Evolutionary conservation across 2,888 invertebrate species (phyloP), one percentile per base, ranked within the genome.

Genomic region (Conus canariensis): DNA sequence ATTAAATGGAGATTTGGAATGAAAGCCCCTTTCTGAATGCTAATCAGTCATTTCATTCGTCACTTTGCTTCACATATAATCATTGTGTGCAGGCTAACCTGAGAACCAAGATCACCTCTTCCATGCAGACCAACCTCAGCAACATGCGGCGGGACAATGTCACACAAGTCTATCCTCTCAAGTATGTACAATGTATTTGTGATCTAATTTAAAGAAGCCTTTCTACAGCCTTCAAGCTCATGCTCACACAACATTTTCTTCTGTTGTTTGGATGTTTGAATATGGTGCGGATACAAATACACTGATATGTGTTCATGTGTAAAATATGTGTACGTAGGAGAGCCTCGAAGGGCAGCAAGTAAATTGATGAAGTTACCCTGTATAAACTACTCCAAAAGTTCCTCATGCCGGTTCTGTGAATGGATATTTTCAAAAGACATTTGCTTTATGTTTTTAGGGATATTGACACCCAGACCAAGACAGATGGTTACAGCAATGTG

Each of bases 71-170:
- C 45, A 45, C 45, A 45, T 45, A 45, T 16, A 58, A 12, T 19
- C 82, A 22, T 89, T 74, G 45, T 87, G 92, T 94, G 77, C 92
- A 96, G 96, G 95, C 96, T 9, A 96, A 96, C 92, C 92, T 98
- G 93, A 97, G 97, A 7, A 97, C 97, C 91, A 97, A 97, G 92
- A 95, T 96, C 70, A 98, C 98, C 0, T 97, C 97, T 93, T 97
- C 98, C 14, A 97, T 97, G 0, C 98, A 98, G 96, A 98, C 98
- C 0, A 93, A 97, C 91, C 97, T 97, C 94, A 98, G 98, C 90
- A 97, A 97, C 94, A 97, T 97, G 91, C 97, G 97, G 85, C 97
- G 97, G 14, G 97, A 97, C 93, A 97, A 97, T 86, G 97, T 97
- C 64, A 97, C 97, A 22, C 98, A 98, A 96, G 98, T 97, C 0